These are phyloP conservation scores for Remorina albescens DNA, from an alignment of 2,797 vertebrate genomes.

Conservation along the genomic window DNA sequence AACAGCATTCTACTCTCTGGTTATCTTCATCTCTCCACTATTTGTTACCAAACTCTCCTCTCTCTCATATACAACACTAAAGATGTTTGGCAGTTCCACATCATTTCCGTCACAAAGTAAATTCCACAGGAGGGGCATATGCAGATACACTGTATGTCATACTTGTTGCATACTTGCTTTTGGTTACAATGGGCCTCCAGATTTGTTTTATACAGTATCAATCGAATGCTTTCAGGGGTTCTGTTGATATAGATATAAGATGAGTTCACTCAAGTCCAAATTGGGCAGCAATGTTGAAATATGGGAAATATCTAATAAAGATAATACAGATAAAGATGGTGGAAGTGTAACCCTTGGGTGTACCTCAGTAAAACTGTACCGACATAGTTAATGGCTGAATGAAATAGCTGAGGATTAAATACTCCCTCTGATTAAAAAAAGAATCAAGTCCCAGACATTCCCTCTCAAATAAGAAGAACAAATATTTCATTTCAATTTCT, in stretches of 20 bases:
- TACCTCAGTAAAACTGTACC: conserved; percentile 50
- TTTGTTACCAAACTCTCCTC: conserved; percentile 56
- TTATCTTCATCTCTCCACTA: conserved; percentile 68
- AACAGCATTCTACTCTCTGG: conserved; percentile 53
- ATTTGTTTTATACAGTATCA: conserved; percentile 62
- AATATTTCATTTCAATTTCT: conserved; percentile 64
- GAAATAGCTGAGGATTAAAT: conserved; percentile 65
- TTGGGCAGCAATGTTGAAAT: conserved; percentile 35
- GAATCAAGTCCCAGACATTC: conserved; percentile 61
- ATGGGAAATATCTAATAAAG: conserved; percentile 76
- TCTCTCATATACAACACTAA: conserved; percentile 62
- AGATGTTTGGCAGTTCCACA: conserved; percentile 82
- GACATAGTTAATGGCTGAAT: conserved; percentile 52
- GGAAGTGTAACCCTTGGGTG: conserved; percentile 63
- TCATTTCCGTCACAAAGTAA: conserved; percentile 73
- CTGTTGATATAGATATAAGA: conserved; percentile 71
- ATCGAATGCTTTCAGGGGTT: conserved; percentile 62
- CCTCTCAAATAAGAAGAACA: conserved; percentile 58
- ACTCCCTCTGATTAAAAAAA: conserved; percentile 69
- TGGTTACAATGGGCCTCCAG: conserved; percentile 56
- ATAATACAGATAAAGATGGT: no score
- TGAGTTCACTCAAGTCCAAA: conserved; percentile 57
- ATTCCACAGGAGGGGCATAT: conserved; percentile 76
- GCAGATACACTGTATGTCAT: conserved; percentile 54
- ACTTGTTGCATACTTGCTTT: conserved; percentile 62